Conservation (phyloP, 2,888 invertebrate species). For the Melieria crassipennis region DNA sequence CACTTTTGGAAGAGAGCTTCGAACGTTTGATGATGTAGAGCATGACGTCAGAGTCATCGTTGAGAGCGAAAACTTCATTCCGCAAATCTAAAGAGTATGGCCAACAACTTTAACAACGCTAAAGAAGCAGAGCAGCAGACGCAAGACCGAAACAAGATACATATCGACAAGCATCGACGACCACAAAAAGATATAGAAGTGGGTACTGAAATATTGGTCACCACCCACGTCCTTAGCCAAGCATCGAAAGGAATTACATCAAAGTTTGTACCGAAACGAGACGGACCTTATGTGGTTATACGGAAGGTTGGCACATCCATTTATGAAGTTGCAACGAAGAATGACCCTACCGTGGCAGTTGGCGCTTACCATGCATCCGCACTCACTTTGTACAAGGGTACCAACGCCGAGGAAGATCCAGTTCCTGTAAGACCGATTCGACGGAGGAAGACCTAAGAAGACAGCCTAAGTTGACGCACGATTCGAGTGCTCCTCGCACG, state of each 20-base stretch:
- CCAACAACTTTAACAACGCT: constrained; percentile 1
- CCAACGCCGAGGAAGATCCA: constrained; percentile 23
- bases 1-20: constrained; percentile 54
- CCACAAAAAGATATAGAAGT: constrained; percentile 3
- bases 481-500: too few species aligned
- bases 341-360: constrained; percentile 16
- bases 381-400: constrained; percentile 15
- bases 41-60: constrained; percentile 44
- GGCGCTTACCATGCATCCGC: constrained; percentile 30
- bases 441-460: constrained; percentile 23
- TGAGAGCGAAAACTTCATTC: neutral
- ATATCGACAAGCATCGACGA: constrained; percentile 1
- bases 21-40: constrained; percentile 51
- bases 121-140: neutral
- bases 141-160: constrained; percentile 10
- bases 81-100: constrained; percentile 5
- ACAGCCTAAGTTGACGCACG: too few species aligned
- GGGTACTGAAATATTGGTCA: constrained; percentile 7
- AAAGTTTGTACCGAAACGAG: constrained; percentile 43
- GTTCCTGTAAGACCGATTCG: constrained; percentile 31
- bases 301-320: constrained; percentile 41
- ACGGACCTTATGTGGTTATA: constrained; percentile 49
- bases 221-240: constrained; percentile 10
- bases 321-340: constrained; percentile 20
- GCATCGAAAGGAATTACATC: neutral